Evolutionary conservation across 2,888 invertebrate species (phyloP).

Genomic region (Melipona bicolor): DNA sequence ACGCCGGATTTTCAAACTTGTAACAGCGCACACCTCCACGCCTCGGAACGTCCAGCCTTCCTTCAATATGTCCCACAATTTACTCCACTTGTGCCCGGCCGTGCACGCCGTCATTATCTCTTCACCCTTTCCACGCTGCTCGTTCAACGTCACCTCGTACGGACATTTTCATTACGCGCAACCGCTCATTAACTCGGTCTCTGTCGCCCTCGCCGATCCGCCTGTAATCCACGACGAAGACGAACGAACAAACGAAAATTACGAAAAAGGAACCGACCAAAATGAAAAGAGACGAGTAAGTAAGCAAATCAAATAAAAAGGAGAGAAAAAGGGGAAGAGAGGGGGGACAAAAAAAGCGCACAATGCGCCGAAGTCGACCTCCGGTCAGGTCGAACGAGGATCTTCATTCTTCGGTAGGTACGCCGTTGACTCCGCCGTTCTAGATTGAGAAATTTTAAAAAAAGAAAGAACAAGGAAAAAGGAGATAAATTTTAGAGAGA

Average conservation of each 20-base stretch:
- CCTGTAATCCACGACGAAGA: not conserved
- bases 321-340: not conserved
- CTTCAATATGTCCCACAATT: conserved; percentile 23
- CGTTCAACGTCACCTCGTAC: conserved; percentile 28
- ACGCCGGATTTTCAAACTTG: not conserved
- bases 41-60: not conserved
- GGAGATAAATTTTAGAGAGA: too few species aligned
- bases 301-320: too few species aligned
- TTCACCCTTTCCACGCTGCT: conserved; percentile 16
- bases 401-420: not conserved
- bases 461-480: not conserved
- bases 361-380: not conserved
- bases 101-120: conserved; percentile 24
- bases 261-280: not conserved
- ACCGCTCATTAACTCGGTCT: conserved; percentile 25
- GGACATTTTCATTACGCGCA: conserved; percentile 35
- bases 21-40: not conserved
- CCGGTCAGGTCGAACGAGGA: not conserved
- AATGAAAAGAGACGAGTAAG: not conserved
- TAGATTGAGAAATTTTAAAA: not conserved
- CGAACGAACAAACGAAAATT: not conserved
- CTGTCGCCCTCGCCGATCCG: conserved; percentile 1
- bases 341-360: not conserved
- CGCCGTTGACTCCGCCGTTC: too few species aligned
- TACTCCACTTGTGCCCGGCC: conserved; percentile 24